Percentiles rank a stretch among this genome's conserved stretches.
Conservation (phyloP, 1,140 invertebrate genomes). For the Druon quercuslanigerum region DNA sequence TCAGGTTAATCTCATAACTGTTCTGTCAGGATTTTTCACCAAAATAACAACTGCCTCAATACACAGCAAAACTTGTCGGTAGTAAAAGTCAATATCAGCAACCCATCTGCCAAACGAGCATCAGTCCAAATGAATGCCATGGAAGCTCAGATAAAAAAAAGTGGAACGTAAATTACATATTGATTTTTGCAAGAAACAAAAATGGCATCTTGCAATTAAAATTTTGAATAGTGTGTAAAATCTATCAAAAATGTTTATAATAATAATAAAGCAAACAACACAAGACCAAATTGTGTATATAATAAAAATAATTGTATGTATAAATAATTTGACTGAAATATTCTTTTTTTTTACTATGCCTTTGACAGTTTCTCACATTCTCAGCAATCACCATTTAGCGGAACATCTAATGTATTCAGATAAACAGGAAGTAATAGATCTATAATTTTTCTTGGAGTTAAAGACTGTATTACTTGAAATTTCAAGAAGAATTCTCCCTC, state of each 20-base stretch:
- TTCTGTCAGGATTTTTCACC: not conserved
- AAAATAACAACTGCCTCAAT: not conserved
- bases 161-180: not conserved
- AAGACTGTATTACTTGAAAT: constrained; percentile 8
- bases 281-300: too few species aligned
- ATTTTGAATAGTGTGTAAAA: too few species aligned
- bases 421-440: not conserved
- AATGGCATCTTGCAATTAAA: too few species aligned
- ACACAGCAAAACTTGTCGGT: not conserved
- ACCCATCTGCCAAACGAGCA: not conserved
- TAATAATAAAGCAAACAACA: too few species aligned
- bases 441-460: not conserved
- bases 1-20: not conserved
- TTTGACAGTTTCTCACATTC: not conserved
- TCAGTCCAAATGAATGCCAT: not conserved
- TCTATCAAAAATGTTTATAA: too few species aligned
- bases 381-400: not conserved
- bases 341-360: too few species aligned
- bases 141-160: not conserved
- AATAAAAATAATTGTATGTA: too few species aligned
- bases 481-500: not conserved
- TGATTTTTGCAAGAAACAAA: too few species aligned
- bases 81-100: not conserved
- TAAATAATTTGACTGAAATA: too few species aligned
- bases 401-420: not conserved